Conservation (phyloP, 2,797 vertebrate species). For the Manis crassicaudata region DNA sequence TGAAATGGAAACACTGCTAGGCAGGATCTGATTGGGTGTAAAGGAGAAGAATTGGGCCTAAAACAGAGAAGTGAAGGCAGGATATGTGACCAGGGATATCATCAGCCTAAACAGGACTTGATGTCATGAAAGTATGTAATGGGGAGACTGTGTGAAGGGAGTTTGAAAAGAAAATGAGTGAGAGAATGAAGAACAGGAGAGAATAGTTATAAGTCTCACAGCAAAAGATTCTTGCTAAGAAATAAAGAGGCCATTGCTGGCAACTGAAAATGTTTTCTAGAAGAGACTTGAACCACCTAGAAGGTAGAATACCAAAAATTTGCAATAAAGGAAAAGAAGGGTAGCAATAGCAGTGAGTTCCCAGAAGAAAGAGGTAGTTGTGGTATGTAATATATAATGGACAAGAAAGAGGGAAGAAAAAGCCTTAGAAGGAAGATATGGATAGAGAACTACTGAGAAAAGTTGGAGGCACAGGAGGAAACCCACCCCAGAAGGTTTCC, state of each 20-base stretch:
- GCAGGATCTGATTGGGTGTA: not conserved
- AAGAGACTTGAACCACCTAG: not conserved
- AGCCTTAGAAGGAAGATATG: not conserved
- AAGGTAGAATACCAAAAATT: conserved; percentile 13
- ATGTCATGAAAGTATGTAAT: not conserved
- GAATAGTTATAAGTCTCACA: not conserved
- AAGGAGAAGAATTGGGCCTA: not conserved
- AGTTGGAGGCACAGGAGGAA: not conserved
- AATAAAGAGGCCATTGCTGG: not conserved
- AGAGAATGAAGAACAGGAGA: not conserved
- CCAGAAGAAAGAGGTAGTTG: not conserved
- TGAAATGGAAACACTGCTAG: not conserved
- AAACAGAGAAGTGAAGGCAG: not conserved
- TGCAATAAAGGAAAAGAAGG: not conserved
- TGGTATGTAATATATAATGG: not conserved
- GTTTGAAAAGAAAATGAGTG: not conserved
- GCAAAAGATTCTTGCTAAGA: conserved; percentile 33
- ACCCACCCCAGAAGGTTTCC: not conserved
- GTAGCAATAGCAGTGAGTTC: not conserved
- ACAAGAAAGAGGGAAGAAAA: not conserved
- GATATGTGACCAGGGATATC: not conserved
- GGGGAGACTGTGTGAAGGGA: not conserved
- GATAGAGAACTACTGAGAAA: not conserved
- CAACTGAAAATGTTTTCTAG: not conserved
- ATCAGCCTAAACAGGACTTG: not conserved